Evolutionary conservation across 2,797 vertebrate species (phyloP).

Genomic region (Parambassis ranga): DNA sequence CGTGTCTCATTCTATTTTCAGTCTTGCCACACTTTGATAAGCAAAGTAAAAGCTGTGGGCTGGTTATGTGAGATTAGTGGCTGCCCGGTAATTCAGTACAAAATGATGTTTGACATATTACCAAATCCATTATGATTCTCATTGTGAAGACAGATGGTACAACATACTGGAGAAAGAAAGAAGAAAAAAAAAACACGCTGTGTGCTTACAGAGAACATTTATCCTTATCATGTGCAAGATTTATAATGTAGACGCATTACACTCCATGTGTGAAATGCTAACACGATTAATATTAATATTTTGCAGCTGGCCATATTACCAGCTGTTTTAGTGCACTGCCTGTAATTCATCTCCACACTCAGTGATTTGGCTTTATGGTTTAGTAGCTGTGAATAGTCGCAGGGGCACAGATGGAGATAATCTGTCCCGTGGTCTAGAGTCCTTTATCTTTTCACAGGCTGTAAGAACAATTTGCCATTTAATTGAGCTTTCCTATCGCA

Average conservation of each 20-base stretch:
- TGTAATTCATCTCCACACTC: constrained; percentile 46
- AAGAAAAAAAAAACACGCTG: neutral
- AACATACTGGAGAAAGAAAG: neutral
- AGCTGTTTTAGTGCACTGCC: constrained; percentile 43
- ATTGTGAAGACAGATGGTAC: neutral
- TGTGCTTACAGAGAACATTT: neutral
- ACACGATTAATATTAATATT: constrained; percentile 34
- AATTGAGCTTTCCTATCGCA: constrained; percentile 52
- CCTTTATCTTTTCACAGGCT: constrained; percentile 56
- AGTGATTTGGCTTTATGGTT: constrained; percentile 57
- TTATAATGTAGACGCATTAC: neutral
- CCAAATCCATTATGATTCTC: neutral
- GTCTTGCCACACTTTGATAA: constrained; percentile 34
- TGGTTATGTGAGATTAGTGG: constrained; percentile 34
- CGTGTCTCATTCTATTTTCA: constrained; percentile 45
- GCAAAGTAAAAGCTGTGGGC: constrained; percentile 33
- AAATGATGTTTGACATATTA: constrained; percentile 27
- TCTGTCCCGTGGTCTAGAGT: constrained; percentile 44
- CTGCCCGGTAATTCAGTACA: constrained; percentile 21
- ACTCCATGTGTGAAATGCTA: constrained; percentile 7
- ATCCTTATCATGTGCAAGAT: neutral
- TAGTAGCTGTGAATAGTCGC: constrained; percentile 46
- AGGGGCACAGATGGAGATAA: constrained; percentile 56
- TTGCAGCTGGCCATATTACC: constrained; percentile 50
- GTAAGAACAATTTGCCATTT: constrained; percentile 53